phyloP scores from a whole-genome alignment of 1,140 invertebrate species.

The Lepidurus packardi region DNA sequence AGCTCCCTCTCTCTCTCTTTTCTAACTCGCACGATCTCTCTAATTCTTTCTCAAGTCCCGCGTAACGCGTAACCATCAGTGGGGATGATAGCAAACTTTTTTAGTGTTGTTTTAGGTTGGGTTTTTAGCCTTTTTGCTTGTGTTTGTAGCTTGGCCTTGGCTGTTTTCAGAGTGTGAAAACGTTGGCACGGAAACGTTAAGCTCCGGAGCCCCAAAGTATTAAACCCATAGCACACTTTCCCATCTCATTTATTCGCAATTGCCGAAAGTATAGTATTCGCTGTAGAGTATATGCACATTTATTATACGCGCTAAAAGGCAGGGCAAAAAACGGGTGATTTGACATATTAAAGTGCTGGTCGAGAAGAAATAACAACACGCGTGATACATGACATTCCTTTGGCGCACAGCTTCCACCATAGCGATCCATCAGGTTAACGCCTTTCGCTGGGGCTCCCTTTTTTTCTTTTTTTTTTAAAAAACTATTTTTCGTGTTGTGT shows the following conservation, averaged over 20 bases:
- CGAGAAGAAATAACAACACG: conserved; percentile 12
- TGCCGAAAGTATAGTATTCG: neutral
- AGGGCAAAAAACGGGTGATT: neutral
- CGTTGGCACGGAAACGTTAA: neutral
- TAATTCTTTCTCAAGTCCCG: neutral
- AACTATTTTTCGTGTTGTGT: neutral
- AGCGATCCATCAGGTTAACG: conserved; percentile 5
- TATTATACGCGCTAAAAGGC: neutral
- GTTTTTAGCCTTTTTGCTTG: neutral
- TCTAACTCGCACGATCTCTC: neutral
- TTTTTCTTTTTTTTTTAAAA: too few relatives aligned
- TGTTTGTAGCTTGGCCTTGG: neutral
- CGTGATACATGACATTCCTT: conserved; percentile 21
- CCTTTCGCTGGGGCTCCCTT: neutral
- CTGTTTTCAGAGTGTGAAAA: conserved; percentile 4
- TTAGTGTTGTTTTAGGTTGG: neutral
- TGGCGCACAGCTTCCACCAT: neutral
- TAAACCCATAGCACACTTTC: neutral
- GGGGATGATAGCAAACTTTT: too few relatives aligned
- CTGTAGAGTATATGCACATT: neutral
- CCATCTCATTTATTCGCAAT: neutral
- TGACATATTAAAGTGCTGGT: conserved; percentile 5
- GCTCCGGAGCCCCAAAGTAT: neutral
- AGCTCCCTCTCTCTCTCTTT: neutral
- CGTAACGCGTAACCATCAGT: neutral